Evolutionary conservation across 1,140 invertebrate species (phyloP).

Genomic region (Drosophila mauritiana): DNA sequence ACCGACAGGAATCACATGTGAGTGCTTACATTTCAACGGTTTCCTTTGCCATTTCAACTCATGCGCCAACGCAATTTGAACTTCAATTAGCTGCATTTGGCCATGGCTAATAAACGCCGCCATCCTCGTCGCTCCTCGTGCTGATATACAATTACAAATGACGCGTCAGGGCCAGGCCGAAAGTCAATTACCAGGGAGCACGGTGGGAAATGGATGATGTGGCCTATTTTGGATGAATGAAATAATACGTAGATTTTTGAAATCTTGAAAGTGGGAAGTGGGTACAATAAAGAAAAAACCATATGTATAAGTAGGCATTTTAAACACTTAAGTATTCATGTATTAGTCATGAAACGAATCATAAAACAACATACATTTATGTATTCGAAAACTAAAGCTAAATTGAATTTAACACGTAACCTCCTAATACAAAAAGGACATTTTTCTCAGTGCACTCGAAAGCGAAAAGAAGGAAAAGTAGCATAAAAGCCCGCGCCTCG

Average conservation of each 20-base stretch:
- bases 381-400: no score
- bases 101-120: slow-evolving; percentile 61
- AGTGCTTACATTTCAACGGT: slow-evolving; percentile 73
- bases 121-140: slow-evolving; percentile 20
- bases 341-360: no score
- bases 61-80: slow-evolving; percentile 68
- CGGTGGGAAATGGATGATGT: slow-evolving; percentile 11
- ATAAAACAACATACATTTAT: no score
- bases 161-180: slow-evolving; percentile 77
- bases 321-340: no score
- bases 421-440: background rate
- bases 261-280: no score
- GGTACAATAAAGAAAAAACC: no score
- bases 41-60: slow-evolving; percentile 50
- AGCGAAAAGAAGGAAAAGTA: slow-evolving; percentile 35
- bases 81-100: slow-evolving; percentile 78
- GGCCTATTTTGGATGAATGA: background rate
- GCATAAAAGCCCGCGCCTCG: slow-evolving; percentile 72
- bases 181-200: slow-evolving; percentile 72
- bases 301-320: no score
- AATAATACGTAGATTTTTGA: background rate
- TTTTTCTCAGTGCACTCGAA: slow-evolving; percentile 11
- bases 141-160: slow-evolving; percentile 79
- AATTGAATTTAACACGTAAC: no score
- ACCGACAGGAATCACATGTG: slow-evolving; percentile 54